Evolutionary conservation across 2,797 vertebrate species (phyloP).

Genomic region (Thaleichthys pacificus): DNA sequence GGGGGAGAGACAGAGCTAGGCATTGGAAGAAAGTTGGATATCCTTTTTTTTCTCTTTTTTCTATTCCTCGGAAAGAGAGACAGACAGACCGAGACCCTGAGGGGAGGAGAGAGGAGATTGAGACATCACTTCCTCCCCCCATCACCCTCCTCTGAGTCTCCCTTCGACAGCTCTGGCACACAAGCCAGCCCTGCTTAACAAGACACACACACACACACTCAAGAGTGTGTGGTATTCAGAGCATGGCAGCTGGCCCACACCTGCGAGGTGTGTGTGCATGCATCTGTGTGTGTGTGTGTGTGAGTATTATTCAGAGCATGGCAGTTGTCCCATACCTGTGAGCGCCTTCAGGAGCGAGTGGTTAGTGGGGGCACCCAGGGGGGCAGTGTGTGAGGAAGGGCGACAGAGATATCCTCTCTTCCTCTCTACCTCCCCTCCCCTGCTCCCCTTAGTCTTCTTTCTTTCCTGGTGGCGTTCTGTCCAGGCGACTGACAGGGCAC

Average conservation of each 20-base stretch:
- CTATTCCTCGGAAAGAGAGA: not conserved
- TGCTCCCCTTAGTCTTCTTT: slow-evolving; percentile 3
- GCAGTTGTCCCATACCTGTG: slow-evolving; percentile 78
- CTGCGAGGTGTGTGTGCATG: slow-evolving; percentile 55
- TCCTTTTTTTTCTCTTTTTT: not conserved
- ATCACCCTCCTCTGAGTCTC: too few species aligned
- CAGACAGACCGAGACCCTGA: not conserved
- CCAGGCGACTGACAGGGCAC: too few species aligned
- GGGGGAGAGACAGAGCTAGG: not conserved
- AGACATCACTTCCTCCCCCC: not conserved
- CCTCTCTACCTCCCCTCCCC: slow-evolving; percentile 22
- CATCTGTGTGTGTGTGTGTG: slow-evolving; percentile 28
- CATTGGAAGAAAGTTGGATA: not conserved
- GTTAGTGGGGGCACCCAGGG: slow-evolving; percentile 63
- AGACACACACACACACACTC: slow-evolving; percentile 63
- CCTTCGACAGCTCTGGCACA: slow-evolving; percentile 22
- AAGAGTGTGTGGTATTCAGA: slow-evolving; percentile 67
- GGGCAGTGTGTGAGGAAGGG: slow-evolving; percentile 59
- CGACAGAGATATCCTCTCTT: slow-evolving; percentile 39
- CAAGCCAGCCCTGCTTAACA: slow-evolving; percentile 67
- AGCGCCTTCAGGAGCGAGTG: slow-evolving; percentile 68
- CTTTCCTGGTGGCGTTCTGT: too few species aligned
- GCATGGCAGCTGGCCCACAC: slow-evolving; percentile 70
- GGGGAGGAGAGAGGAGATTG: not conserved
- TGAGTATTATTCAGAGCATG: slow-evolving; percentile 63